phyloP scores from a whole-genome alignment of 2,797 vertebrate genomes.

The Smutsia gigantea region DNA sequence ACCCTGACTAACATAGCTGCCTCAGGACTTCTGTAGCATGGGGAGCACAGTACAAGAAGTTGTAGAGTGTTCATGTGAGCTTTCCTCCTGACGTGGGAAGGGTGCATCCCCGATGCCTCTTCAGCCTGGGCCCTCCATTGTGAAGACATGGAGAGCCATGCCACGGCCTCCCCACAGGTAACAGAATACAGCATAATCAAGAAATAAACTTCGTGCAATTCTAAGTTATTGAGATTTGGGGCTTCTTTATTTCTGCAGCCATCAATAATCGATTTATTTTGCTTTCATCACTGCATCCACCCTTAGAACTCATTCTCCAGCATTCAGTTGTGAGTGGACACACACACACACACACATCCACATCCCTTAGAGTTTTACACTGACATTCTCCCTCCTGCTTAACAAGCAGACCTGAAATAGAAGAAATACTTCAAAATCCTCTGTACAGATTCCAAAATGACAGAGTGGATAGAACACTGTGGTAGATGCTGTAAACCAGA shows the following conservation, averaged over 20 bases:
- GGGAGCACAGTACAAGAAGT: fast-evolving
- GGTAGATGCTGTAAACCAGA: neutral
- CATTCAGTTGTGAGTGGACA: neutral
- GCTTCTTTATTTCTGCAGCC: neutral
- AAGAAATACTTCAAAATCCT: neutral
- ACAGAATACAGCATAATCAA: fast-evolving
- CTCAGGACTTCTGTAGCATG: neutral
- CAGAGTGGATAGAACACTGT: neutral
- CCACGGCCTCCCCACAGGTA: no score
- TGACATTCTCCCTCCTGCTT: neutral
- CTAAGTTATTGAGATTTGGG: neutral
- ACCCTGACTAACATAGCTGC: neutral
- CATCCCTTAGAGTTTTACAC: neutral
- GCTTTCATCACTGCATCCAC: neutral
- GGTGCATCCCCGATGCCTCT: neutral
- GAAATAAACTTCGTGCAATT: neutral
- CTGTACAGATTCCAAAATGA: neutral
- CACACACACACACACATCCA: neutral
- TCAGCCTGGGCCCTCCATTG: fast-evolving
- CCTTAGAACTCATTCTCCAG: neutral
- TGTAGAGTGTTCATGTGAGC: neutral
- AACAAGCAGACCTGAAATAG: neutral
- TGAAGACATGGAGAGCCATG: neutral
- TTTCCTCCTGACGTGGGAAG: neutral
- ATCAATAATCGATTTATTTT: neutral